These are phyloP conservation scores for Anolis carolinensis DNA, from an alignment of 2,113 vertebrate genomes.

Conservation along the genomic window DNA sequence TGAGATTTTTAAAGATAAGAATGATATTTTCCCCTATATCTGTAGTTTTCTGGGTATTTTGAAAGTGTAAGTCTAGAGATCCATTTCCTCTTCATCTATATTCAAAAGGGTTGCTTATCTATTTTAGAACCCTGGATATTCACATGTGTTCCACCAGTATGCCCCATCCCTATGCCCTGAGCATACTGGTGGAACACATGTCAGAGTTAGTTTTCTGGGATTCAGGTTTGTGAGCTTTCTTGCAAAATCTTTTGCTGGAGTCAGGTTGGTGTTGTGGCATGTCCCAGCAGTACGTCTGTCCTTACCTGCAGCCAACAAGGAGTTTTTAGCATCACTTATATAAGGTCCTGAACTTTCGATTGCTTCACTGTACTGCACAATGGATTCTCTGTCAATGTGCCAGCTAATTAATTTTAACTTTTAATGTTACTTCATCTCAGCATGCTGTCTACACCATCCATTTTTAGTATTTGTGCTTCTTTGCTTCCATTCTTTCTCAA, in stretches of 20 bases:
- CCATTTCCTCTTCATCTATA: neutral
- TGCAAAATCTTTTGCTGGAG: constrained; percentile 21
- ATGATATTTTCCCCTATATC: neutral
- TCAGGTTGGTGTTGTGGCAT: constrained; percentile 50
- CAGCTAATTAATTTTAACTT: constrained; percentile 79
- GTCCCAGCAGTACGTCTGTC: constrained; percentile 58
- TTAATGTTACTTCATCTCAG: constrained; percentile 50
- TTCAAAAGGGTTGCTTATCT: neutral
- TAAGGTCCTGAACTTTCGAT: constrained; percentile 70
- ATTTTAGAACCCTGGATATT: neutral
- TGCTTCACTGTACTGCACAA: constrained; percentile 70
- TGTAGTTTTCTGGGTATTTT: neutral
- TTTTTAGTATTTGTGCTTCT: constrained; percentile 47
- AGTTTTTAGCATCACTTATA: constrained; percentile 69
- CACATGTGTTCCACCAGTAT: neutral
- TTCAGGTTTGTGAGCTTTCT: neutral
- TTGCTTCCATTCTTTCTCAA: constrained; percentile 23
- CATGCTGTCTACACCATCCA: constrained; percentile 40
- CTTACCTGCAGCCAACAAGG: constrained; percentile 71
- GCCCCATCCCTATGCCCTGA: neutral
- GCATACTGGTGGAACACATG: neutral
- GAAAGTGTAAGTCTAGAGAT: neutral
- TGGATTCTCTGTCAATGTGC: constrained; percentile 75
- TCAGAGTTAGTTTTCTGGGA: neutral
- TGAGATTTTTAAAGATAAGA: neutral